Evolutionary conservation across 2,113 vertebrate species (phyloP), one percentile per base, ranked within the genome.

Genomic region (Ploceus nigricollis): DNA sequence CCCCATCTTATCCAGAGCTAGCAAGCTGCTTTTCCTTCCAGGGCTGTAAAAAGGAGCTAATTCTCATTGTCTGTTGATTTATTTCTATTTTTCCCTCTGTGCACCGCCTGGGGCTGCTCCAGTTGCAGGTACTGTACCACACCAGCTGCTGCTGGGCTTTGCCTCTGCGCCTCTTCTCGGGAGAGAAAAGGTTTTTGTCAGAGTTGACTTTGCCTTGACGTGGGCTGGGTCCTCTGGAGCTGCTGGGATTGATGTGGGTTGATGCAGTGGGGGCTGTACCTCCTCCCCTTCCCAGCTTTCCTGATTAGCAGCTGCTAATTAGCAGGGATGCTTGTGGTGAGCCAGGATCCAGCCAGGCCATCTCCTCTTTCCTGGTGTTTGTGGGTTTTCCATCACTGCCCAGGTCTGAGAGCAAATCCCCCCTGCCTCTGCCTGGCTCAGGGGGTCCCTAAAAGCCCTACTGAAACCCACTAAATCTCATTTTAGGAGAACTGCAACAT

Each of bases 91-190:
- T 94, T 64, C 13, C 56, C 42, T 91, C 54, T 66, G 37, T 50
- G 79, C 87, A 56, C 78, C 3, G 7, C 64, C 75, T 28, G 97
- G 96, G 68, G 56, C 80, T 63, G 96, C 90, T 97, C 83, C 97
- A 98, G 98, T 94, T 98, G 85, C 98, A 98, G 98, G 98, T 98
- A 98, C 68, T 6, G 96, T 96, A 94, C 80, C 31, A 1, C 22
- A 39, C 84, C 90, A 78, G 89, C 89, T 35, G 45, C 81, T 79
- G 81, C 93, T 75, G 90, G 81, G 61, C n/a, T 96, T 91, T 87
- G 76, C 45, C 82, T 76, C 85, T 40, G 45, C 1, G 0, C 12
- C 2, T 72, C 87, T 30, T 20, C 54, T 61, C 2, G 0, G 0
- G 2, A n/a, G 42, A 23, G 22, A 20, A 82, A 18, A 60, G 47